Conservation (phyloP, 2,797 vertebrate genomes). For the Sebastes cheni region DNA sequence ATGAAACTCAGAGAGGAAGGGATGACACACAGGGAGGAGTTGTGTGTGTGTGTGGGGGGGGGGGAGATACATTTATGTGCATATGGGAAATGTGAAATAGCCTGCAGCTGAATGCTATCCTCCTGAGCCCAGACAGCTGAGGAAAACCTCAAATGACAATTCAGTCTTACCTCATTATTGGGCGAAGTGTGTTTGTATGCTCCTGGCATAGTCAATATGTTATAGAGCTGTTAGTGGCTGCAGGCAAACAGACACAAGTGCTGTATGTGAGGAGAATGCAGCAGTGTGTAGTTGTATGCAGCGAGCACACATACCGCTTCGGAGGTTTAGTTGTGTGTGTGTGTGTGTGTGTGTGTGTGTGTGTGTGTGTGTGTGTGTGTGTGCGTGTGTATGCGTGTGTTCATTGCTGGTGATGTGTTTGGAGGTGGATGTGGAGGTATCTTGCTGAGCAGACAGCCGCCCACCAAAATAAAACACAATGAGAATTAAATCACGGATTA, state of each 20-base stretch:
- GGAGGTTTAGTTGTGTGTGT: neutral
- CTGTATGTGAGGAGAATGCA: conserved; percentile 24
- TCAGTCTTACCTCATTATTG: conserved; percentile 20
- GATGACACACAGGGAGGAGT: neutral
- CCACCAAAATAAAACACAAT: conserved; percentile 25
- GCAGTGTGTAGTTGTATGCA: conserved; percentile 1
- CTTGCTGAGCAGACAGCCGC: neutral
- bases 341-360: too few relatives aligned
- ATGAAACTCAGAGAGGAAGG: neutral
- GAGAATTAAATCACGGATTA: conserved; percentile 21
- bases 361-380: too few relatives aligned
- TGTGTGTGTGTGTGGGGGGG: neutral
- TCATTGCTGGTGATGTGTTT: neutral
- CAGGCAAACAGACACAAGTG: neutral
- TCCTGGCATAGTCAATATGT: conserved; percentile 12
- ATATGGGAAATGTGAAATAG: conserved; percentile 5
- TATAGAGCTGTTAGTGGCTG: conserved; percentile 6
- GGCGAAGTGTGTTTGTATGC: neutral
- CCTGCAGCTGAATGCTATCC: conserved; percentile 24
- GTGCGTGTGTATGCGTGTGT: neutral
- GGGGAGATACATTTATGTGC: neutral
- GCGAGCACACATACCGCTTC: neutral
- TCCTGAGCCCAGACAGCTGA: neutral
- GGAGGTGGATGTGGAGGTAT: neutral
- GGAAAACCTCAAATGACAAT: conserved; percentile 14